phyloP scores from a whole-genome alignment of 2,888 invertebrate species.

The Timandra comae region DNA sequence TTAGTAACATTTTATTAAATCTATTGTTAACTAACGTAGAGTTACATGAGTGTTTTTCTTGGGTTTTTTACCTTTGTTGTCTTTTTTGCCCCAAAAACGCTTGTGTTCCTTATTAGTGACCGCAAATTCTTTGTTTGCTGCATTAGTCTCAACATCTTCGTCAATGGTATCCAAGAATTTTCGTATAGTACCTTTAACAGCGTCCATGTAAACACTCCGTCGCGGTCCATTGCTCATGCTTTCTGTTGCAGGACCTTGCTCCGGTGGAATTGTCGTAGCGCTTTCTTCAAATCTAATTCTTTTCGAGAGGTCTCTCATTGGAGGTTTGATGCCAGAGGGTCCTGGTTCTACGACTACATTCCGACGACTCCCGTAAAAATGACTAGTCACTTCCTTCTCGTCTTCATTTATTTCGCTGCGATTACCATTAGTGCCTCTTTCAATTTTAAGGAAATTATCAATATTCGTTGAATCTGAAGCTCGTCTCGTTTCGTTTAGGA shows the following conservation, averaged over 20 bases:
- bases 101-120: constrained; percentile 31
- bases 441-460: neutral
- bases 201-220: constrained; percentile 7
- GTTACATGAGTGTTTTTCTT: constrained; percentile 29
- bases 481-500: constrained; percentile 30
- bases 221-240: constrained; percentile 10
- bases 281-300: constrained; percentile 49
- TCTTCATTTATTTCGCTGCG: no score
- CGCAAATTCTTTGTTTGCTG: constrained; percentile 17
- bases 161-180: constrained; percentile 15
- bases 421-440: neutral
- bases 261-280: constrained; percentile 32
- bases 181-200: neutral
- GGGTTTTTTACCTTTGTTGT: constrained; percentile 30
- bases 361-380: no score
- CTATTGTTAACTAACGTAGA: no score
- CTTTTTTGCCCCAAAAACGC: constrained; percentile 42
- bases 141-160: constrained; percentile 12
- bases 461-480: no score
- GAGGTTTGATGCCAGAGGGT: constrained; percentile 3
- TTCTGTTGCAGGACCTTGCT: constrained; percentile 14
- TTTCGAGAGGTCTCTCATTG: constrained; percentile 17
- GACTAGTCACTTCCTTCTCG: no score
- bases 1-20: no score
- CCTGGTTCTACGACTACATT: constrained; percentile 9